Conservation (phyloP, 2,888 invertebrate species). For the Tipula vernalis region DNA sequence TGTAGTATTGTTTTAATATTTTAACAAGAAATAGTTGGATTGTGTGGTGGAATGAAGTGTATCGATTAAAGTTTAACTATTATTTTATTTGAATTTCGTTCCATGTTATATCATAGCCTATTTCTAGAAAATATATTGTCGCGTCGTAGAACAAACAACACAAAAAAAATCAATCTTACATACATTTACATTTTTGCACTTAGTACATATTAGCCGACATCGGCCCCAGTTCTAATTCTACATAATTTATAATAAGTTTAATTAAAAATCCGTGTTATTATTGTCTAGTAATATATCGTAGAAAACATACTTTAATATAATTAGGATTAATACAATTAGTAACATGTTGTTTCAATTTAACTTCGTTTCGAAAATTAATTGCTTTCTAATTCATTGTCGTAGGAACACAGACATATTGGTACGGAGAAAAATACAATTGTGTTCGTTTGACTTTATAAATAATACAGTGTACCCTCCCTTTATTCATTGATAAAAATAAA, state of each 20-base stretch:
- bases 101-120: not conserved
- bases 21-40: not conserved
- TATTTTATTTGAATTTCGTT: not conserved
- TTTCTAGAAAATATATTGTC: not conserved
- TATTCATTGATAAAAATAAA: too few relatives aligned
- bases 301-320: not conserved
- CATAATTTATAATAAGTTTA: not conserved
- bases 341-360: not conserved
- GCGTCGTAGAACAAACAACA: not conserved
- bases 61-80: not conserved
- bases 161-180: not conserved
- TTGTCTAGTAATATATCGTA: not conserved
- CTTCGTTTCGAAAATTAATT: not conserved
- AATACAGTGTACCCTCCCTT: too few relatives aligned
- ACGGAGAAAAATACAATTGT: not conserved
- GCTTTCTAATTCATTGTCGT: not conserved
- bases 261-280: not conserved
- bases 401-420: not conserved
- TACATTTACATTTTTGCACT: not conserved
- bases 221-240: not conserved
- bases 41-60: not conserved
- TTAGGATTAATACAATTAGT: not conserved
- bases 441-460: not conserved
- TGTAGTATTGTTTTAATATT: not conserved
- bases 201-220: not conserved